Conservation (phyloP, 30 jellyfish, hydroid and myxozoan genomes). For the Hydra vulgaris region DNA sequence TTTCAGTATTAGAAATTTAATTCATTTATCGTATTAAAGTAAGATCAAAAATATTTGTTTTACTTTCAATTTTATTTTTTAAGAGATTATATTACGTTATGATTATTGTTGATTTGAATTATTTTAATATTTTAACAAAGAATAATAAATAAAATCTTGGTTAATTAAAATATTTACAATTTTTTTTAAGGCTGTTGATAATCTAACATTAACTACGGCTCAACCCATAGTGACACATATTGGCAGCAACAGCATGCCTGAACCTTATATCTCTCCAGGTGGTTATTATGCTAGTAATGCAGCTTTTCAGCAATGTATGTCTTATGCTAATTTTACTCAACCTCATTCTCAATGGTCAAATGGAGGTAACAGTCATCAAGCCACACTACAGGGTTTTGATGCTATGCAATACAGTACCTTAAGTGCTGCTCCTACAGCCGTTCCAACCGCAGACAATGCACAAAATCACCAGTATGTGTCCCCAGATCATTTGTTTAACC, state of each 20-base stretch:
- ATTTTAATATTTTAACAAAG: too few relatives aligned
- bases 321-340: constrained; percentile 74
- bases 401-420: constrained; percentile 67
- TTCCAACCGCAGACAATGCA: constrained; percentile 58
- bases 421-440: constrained; percentile 46
- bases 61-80: too few relatives aligned
- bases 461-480: constrained; percentile 52
- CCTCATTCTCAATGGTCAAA: constrained; percentile 83
- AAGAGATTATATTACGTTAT: too few relatives aligned
- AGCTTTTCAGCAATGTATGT: constrained; percentile 40
- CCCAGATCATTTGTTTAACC: constrained; percentile 79
- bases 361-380: constrained; percentile 62
- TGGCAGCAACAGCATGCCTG: constrained; percentile 41
- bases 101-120: too few relatives aligned
- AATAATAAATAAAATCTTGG: too few relatives aligned
- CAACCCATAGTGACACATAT: constrained; percentile 25
- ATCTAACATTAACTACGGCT: not conserved
- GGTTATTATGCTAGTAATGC: constrained; percentile 34
- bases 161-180: too few relatives aligned
- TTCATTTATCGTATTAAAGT: too few relatives aligned
- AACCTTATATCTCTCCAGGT: constrained; percentile 36
- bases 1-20: too few relatives aligned
- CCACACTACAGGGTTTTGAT: constrained; percentile 68
- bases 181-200: not conserved
- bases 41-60: too few relatives aligned